Conservation (phyloP, 2,888 invertebrate species). For the Cosmia pyralina region DNA sequence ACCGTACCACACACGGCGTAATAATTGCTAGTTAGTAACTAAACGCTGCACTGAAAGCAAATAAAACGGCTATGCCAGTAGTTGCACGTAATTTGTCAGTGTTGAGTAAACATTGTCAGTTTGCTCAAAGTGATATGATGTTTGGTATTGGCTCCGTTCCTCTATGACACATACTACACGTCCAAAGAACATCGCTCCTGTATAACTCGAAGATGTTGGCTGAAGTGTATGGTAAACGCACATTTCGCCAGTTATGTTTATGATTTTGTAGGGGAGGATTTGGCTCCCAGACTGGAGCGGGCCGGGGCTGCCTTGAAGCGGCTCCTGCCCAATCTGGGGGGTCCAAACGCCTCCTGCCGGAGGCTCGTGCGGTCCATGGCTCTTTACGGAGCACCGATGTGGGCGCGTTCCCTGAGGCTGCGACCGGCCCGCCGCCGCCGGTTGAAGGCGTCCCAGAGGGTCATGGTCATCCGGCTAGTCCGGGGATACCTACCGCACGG, state of each 20-base stretch:
- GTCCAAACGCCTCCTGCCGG: no score
- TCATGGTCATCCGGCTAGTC: no score
- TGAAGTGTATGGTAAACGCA: not conserved
- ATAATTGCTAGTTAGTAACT: constrained; percentile 27
- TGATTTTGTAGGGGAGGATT: no score
- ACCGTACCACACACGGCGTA: not conserved
- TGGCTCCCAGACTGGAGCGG: no score
- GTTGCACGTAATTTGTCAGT: constrained; percentile 40
- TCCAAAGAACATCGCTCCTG: not conserved
- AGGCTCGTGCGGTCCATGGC: no score
- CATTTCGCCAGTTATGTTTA: not conserved
- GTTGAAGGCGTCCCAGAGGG: no score
- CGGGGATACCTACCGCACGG: no score
- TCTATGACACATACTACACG: not conserved
- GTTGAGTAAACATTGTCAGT: constrained; percentile 30
- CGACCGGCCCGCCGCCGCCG: no score
- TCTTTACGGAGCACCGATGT: no score
- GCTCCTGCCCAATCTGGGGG: no score
- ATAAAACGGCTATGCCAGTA: constrained; percentile 40
- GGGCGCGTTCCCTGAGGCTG: no score
- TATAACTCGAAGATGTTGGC: not conserved
- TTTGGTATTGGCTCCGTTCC: constrained; percentile 14
- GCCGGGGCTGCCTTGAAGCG: no score
- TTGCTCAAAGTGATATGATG: constrained; percentile 28
- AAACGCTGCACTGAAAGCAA: constrained; percentile 19